Percentiles rank a stretch among this genome's conserved stretches.
phyloP scores from a whole-genome alignment of 2,888 invertebrate species.

The Ochropacha duplaris region DNA sequence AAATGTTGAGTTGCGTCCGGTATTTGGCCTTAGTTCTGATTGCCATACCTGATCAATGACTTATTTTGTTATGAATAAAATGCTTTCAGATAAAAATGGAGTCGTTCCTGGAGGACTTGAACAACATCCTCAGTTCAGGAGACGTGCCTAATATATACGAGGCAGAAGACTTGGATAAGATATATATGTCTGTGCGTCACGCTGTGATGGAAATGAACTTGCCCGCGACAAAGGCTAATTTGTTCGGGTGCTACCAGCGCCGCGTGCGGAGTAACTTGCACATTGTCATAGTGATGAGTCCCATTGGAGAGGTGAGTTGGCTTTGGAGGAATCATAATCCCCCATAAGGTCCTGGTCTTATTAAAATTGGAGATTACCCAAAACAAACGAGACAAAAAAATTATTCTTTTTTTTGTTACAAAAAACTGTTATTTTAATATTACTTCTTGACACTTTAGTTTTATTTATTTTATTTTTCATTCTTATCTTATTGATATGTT shows the following conservation, averaged over 20 bases:
- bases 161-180: slow-evolving; percentile 90
- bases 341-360: no score
- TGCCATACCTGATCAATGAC: no score
- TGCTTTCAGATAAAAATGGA: slow-evolving; percentile 90
- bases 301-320: slow-evolving; percentile 86
- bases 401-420: no score
- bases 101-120: slow-evolving; percentile 93
- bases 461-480: no score
- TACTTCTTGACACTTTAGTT: no score
- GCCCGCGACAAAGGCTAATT: slow-evolving; percentile 91
- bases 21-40: no score
- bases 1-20: no score
- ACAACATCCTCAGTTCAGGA: slow-evolving; percentile 93
- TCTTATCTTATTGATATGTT: background rate
- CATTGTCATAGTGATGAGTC: slow-evolving; percentile 89
- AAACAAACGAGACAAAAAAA: no score
- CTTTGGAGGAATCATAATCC: background rate
- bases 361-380: no score
- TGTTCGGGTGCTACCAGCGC: slow-evolving; percentile 92
- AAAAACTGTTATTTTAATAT: no score
- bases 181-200: slow-evolving; percentile 88
- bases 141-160: slow-evolving; percentile 95
- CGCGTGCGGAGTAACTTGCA: slow-evolving; percentile 92
- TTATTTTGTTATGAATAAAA: background rate
- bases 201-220: slow-evolving; percentile 89